Conservation (phyloP, 1,140 invertebrate genomes). For the Carposina sasakii region DNA sequence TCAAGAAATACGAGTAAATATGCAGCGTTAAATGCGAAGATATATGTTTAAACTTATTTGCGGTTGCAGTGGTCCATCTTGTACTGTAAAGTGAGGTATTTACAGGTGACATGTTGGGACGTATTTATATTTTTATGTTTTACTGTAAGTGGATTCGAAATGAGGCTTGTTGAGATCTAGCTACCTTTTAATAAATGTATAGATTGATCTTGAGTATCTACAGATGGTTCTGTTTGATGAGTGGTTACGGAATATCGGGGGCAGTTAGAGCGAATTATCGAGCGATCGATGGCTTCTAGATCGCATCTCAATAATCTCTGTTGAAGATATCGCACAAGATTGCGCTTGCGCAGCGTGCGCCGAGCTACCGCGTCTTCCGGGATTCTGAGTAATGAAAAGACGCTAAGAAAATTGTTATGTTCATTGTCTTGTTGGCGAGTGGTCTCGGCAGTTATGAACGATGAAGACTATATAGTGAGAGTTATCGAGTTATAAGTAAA, state of each 20-base stretch:
- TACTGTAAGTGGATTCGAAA: conserved; percentile 24
- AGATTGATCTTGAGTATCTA: conserved; percentile 43
- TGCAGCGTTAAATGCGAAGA: conserved; percentile 21
- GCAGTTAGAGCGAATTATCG: conserved; percentile 57
- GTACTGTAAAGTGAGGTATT: conserved; percentile 1
- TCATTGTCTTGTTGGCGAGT: too few relatives aligned
- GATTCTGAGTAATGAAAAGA: conserved; percentile 32
- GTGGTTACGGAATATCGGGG: conserved; percentile 49
- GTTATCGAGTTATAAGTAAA: too few relatives aligned
- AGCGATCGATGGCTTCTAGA: conserved; percentile 61
- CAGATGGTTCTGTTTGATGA: conserved; percentile 52
- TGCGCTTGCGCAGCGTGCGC: conserved; percentile 46
- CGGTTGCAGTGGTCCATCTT: conserved; percentile 9
- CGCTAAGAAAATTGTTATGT: too few relatives aligned
- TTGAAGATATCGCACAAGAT: conserved; percentile 54
- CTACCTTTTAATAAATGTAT: conserved; percentile 67
- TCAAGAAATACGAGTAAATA: conserved; percentile 43
- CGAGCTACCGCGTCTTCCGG: conserved; percentile 47
- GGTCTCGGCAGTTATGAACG: too few relatives aligned
- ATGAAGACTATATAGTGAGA: too few relatives aligned
- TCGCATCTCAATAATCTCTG: conserved; percentile 66
- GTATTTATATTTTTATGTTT: too few relatives aligned
- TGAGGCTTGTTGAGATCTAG: conserved; percentile 26
- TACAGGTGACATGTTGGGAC: too few relatives aligned
- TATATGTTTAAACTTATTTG: conserved; percentile 8